A percentile compares a stretch with the other conserved stretches of the same genome.
These are phyloP conservation scores for Microtus ochrogaster DNA, from an alignment of 2,113 vertebrate genomes.

Conservation along the genomic window DNA sequence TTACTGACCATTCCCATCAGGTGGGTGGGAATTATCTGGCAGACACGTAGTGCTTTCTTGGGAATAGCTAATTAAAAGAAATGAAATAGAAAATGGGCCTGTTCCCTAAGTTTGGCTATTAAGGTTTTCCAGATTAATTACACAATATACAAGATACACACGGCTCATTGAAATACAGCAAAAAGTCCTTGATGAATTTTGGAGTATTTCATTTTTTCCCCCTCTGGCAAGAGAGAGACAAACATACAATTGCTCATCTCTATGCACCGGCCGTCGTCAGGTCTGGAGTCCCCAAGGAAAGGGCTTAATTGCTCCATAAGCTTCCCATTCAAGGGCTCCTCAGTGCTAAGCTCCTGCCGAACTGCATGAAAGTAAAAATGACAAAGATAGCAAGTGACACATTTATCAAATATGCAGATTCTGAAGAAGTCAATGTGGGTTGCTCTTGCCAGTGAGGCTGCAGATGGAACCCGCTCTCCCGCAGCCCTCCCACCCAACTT, in stretches of 20 bases:
- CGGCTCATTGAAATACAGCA: conserved; percentile 81
- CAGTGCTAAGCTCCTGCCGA: conserved; percentile 83
- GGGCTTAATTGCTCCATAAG: conserved; percentile 88
- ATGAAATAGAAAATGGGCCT: conserved; percentile 78
- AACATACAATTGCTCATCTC: conserved; percentile 85
- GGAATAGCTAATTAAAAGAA: conserved; percentile 83
- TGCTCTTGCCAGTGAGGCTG: not conserved
- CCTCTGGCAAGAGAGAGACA: conserved; percentile 80
- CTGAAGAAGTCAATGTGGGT: conserved; percentile 64
- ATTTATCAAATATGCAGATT: conserved; percentile 86
- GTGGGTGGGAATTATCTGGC: not conserved
- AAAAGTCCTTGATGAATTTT: conserved; percentile 85
- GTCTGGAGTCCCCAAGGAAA: conserved; percentile 83
- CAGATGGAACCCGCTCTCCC: not conserved
- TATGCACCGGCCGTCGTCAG: conserved; percentile 81
- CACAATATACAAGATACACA: conserved; percentile 78
- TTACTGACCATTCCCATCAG: not conserved
- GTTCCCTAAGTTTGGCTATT: conserved; percentile 80
- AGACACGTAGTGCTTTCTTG: conserved; percentile 64
- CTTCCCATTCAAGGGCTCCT: conserved; percentile 87
- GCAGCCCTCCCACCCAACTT: not conserved
- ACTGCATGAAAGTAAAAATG: conserved; percentile 81
- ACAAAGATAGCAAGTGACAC: conserved; percentile 82
- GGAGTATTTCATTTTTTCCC: conserved; percentile 81
- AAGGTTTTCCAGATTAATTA: conserved; percentile 85